Evolutionary conservation across 1,140 invertebrate genomes (phyloP).

Genomic region (Pemphigus obesinymphae): DNA sequence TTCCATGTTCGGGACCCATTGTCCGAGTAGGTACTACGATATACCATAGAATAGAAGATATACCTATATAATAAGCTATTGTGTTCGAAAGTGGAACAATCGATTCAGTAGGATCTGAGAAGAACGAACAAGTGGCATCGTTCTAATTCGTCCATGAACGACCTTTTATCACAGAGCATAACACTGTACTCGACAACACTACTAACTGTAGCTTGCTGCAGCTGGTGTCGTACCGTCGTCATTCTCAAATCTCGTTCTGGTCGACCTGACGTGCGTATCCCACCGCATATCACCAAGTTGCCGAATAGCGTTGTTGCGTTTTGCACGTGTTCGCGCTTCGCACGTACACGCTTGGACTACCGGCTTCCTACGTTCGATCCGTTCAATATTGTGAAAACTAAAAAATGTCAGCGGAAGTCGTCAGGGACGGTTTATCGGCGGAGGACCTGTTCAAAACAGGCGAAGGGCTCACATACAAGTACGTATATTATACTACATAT

Average conservation of each 20-base stretch:
- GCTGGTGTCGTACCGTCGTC: not conserved
- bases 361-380: not conserved
- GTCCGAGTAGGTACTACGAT: no score
- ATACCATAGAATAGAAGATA: no score
- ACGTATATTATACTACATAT: not conserved
- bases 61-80: no score
- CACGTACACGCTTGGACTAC: not conserved
- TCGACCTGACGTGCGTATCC: no score
- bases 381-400: not conserved
- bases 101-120: no score
- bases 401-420: not conserved
- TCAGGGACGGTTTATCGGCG: slow-evolving; percentile 21
- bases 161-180: no score
- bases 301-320: not conserved
- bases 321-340: not conserved
- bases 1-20: no score
- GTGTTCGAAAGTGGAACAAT: no score
- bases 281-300: no score
- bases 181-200: not conserved
- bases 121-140: no score
- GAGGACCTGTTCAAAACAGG: slow-evolving; percentile 15
- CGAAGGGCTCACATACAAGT: slow-evolving; percentile 41
- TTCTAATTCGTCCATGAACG: no score
- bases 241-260: no score
- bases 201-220: not conserved